Base-by-base conservation (phyloP, 92 coral and sea anemone genomes). In the Scolanthus callimorphus region DNA sequence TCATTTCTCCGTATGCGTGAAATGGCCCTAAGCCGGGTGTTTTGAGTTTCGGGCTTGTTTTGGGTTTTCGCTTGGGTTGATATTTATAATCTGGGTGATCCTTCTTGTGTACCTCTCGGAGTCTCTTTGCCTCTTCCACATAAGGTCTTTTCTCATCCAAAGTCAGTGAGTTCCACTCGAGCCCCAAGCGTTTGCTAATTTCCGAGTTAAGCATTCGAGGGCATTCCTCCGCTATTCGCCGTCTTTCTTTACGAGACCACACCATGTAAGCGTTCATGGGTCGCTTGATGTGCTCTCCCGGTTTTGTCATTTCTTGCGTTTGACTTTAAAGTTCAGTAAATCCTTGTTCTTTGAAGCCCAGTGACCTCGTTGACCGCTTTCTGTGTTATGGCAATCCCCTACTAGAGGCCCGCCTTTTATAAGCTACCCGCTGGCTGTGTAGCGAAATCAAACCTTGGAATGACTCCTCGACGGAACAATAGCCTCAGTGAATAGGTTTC, bases 231-330 rank as follows among this genome's bases (percentile, higher is more conserved):
- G 99, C 99, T 51, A 94, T 94, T 46, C 99, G 76, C 48, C 99
- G 72, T 38, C 99, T 71, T 55, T 94, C 99, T 24, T 89, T 94
- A 38, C 99, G 80, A 30, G 99, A 94, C 99, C 99, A 94, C n/a
- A 94, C 99, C 99, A 94, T 94, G 53, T 94, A 94, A 1, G 99
- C 99, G 75, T 94, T 94, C 99, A 94, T 94, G 12, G 99, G 99
- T 46, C 99, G 86, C 62, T 94, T 94, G 39, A 94, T 94, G 74
- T 94, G 99, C 45, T 94, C 96, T 52, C 56, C 60, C 48, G 96
- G 92, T 39, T 89, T 84, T 21, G 99, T 84, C 99, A 94, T 94
- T 39, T 47, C n/a, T n/a, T n/a, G n/a, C 28, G 62, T 53, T 39
- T 31, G 57, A 31, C 53, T 8, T 24, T 11, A 29, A 30, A 21